phyloP scores from a whole-genome alignment of 2,888 invertebrate species.

The Muschampia plurimacula region DNA sequence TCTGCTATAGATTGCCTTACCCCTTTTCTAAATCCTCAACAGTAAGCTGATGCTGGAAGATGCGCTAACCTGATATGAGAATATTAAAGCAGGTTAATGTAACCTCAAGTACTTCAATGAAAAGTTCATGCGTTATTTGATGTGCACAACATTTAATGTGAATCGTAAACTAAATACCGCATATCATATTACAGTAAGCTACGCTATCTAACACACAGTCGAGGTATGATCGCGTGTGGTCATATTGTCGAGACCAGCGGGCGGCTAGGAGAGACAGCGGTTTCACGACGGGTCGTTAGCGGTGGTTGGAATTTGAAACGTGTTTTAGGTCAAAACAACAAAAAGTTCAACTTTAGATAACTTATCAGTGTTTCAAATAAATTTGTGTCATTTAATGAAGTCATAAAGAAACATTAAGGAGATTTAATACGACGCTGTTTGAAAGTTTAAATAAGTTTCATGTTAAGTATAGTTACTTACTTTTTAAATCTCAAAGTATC shows the following conservation, averaged over 20 bases:
- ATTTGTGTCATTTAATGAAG: constrained; percentile 14
- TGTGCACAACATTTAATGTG: constrained; percentile 23
- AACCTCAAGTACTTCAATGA: constrained; percentile 9
- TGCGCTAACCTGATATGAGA: neutral
- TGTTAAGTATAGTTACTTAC: neutral
- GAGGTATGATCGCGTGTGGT: constrained; percentile 32
- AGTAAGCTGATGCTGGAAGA: too few relatives aligned
- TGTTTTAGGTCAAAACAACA: constrained; percentile 19
- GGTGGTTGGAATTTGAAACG: constrained; percentile 16
- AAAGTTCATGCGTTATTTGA: constrained; percentile 32
- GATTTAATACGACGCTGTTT: constrained; percentile 8
- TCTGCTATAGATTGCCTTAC: too few relatives aligned
- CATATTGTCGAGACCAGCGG: constrained; percentile 22
- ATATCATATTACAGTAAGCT: constrained; percentile 42
- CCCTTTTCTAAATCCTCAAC: too few relatives aligned
- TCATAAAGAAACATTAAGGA: neutral
- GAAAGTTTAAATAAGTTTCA: constrained; percentile 1
- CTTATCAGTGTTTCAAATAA: neutral
- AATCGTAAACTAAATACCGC: constrained; percentile 36
- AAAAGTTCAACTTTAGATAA: constrained; percentile 13
- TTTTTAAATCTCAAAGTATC: too few relatives aligned
- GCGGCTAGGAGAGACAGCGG: constrained; percentile 25
- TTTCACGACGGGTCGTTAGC: constrained; percentile 21
- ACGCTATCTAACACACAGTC: constrained; percentile 41
- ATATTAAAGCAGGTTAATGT: neutral